phyloP scores from a whole-genome alignment of 2,797 vertebrate species.

The Anguilla pacifica region DNA sequence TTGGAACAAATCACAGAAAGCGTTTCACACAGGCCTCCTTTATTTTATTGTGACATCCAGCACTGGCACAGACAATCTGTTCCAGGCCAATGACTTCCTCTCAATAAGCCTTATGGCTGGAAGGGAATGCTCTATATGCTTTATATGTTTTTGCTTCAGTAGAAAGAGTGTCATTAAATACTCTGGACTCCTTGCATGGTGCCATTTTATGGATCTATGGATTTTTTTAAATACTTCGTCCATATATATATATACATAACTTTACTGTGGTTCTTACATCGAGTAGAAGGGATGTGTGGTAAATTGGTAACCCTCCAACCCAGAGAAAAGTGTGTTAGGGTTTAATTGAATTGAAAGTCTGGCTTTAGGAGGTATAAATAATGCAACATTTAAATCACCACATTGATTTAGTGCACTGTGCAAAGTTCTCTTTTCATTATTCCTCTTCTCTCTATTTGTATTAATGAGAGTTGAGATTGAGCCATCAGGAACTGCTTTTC shows the following conservation, averaged over 20 bases:
- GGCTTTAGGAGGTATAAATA: conserved; percentile 55
- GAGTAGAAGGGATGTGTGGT: conserved; percentile 31
- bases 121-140: background rate
- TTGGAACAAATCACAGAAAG: background rate
- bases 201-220: background rate
- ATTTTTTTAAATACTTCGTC: background rate
- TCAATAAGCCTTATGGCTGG: conserved; percentile 1
- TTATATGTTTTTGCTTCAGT: conserved; percentile 10
- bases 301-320: conserved; percentile 39
- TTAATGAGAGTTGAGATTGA: conserved; percentile 20
- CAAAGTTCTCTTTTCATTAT: conserved; percentile 31
- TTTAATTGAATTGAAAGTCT: conserved; percentile 65
- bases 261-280: conserved; percentile 15
- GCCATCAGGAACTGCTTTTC: conserved; percentile 20
- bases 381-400: conserved; percentile 52
- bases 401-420: conserved; percentile 47
- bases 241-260: too few species aligned
- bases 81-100: conserved; percentile 27
- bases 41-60: conserved; percentile 15
- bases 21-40: background rate
- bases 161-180: conserved; percentile 13
- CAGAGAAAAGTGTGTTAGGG: conserved; percentile 46
- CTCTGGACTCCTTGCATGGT: background rate
- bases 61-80: conserved; percentile 16
- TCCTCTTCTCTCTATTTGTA: background rate